Percentiles rank a stretch among this genome's conserved stretches.
Evolutionary conservation across 2,797 vertebrate genomes (phyloP).

Genomic region (Sebastes flavidus): DNA sequence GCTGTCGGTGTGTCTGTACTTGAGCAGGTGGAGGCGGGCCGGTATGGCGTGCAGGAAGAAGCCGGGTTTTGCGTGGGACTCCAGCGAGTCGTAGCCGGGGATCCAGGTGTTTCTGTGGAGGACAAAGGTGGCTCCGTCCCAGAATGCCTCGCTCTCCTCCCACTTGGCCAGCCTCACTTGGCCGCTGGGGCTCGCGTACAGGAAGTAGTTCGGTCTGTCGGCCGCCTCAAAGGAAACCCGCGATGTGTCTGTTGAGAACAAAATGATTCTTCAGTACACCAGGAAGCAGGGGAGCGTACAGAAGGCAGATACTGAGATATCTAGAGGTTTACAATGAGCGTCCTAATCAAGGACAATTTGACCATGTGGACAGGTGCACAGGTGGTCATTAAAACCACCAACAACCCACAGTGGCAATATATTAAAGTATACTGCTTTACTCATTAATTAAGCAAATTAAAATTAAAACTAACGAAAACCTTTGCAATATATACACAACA

Average conservation of each 20-base stretch:
- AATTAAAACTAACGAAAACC: no score
- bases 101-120: conserved; percentile 91
- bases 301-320: background rate
- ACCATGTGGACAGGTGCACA: no score
- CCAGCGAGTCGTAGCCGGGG: conserved; percentile 89
- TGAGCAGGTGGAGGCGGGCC: conserved; percentile 83
- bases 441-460: no score
- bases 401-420: no score
- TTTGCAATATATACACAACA: no score
- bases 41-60: conserved; percentile 85
- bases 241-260: conserved; percentile 84
- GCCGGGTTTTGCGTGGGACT: conserved; percentile 88
- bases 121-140: conserved; percentile 88
- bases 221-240: conserved; percentile 91
- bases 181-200: conserved; percentile 79
- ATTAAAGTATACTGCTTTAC: no score
- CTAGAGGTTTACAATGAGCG: background rate
- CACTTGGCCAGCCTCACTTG: conserved; percentile 88
- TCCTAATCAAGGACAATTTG: no score
- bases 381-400: no score
- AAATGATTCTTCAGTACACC: background rate
- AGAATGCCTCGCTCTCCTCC: conserved; percentile 84
- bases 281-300: background rate
- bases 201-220: conserved; percentile 94
- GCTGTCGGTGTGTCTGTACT: conserved; percentile 85